These are phyloP conservation scores for Linnaemya vulpina DNA, from an alignment of 2,888 invertebrate species.

Conservation along the genomic window DNA sequence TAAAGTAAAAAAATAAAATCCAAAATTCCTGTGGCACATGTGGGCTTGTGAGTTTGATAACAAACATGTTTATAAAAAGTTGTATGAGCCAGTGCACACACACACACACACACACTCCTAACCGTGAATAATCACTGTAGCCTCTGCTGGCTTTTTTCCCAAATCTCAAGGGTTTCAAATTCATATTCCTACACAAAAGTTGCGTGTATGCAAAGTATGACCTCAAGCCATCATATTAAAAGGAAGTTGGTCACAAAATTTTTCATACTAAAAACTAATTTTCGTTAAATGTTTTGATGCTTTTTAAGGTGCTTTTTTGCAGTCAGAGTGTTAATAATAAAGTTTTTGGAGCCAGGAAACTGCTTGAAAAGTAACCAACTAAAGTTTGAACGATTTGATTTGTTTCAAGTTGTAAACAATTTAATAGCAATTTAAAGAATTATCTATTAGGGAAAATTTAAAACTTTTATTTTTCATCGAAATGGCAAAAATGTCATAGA, in stretches of 20 bases:
- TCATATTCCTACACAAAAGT: constrained; percentile 35
- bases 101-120: background rate
- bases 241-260: constrained; percentile 26
- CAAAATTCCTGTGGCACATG: constrained; percentile 23
- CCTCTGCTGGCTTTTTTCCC: constrained; percentile 2
- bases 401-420: no score
- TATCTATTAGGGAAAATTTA: no score
- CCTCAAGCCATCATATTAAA: constrained; percentile 47
- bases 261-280: constrained; percentile 43
- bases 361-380: background rate
- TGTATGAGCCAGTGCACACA: background rate
- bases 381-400: no score
- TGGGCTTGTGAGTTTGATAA: constrained; percentile 8
- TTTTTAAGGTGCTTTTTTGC: constrained; percentile 11
- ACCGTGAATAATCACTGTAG: constrained; percentile 19
- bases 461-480: no score
- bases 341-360: constrained; percentile 15
- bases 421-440: no score
- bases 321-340: constrained; percentile 38
- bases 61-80: constrained; percentile 7
- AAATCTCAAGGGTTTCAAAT: constrained; percentile 45
- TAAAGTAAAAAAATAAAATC: background rate
- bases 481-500: no score
- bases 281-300: constrained; percentile 28
- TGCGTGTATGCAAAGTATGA: constrained; percentile 61